Evolutionary conservation across 2,113 vertebrate species (phyloP).

Genomic region (Datnioides undecimradiatus): DNA sequence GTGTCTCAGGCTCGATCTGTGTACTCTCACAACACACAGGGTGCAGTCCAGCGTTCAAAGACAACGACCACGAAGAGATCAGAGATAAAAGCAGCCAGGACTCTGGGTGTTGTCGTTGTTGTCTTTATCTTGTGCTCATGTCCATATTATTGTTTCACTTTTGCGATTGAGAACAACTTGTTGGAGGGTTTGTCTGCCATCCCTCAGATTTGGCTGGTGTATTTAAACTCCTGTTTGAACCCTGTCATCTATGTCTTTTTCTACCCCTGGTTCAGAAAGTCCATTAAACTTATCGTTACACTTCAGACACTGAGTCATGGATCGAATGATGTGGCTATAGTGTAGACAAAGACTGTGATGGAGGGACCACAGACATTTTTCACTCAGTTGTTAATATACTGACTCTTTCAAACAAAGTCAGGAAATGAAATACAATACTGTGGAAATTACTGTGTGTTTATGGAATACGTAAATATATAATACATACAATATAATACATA

Average conservation of each 20-base stretch:
- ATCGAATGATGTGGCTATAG: conserved; percentile 10
- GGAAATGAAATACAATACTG: too few species aligned
- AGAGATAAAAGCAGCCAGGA: conserved; percentile 46
- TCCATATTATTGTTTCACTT: not conserved
- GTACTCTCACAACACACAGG: not conserved
- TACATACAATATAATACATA: too few species aligned
- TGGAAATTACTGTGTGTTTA: too few species aligned
- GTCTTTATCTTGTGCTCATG: not conserved
- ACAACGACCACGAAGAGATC: conserved; percentile 11
- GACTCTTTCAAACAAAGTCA: too few species aligned
- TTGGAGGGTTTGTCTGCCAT: not conserved
- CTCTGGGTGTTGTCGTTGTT: conserved; percentile 2
- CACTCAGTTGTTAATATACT: not conserved
- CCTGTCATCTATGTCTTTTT: conserved; percentile 44
- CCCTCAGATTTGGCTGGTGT: not conserved
- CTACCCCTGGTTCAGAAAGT: conserved; percentile 56
- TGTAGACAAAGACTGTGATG: not conserved
- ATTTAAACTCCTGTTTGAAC: conserved; percentile 58
- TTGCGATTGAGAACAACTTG: not conserved
- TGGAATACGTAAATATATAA: too few species aligned
- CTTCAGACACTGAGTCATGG: conserved; percentile 37
- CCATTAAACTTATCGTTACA: conserved; percentile 37
- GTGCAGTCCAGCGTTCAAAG: not conserved
- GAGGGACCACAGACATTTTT: not conserved
- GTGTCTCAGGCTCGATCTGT: conserved; percentile 47